Evolutionary conservation across 2,113 vertebrate species (phyloP).

Genomic region (Geococcyx californianus): DNA sequence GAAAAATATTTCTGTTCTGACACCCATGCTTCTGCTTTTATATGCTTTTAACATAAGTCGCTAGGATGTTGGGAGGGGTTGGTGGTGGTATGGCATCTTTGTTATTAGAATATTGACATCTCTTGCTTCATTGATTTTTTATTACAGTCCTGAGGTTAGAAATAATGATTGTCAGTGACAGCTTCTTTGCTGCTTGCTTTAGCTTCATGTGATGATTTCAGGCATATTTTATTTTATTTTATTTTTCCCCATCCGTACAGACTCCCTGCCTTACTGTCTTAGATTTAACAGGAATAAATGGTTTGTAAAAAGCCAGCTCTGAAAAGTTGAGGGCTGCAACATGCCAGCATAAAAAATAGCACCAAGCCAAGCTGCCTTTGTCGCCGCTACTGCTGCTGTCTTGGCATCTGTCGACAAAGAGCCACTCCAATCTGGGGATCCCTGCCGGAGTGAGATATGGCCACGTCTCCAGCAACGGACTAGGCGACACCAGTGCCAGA

Average conservation of each 20-base stretch:
- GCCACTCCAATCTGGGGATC: constrained; percentile 67
- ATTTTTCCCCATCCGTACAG: neutral
- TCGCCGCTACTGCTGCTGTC: constrained; percentile 58
- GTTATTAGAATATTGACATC: constrained; percentile 83
- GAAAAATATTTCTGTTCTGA: neutral
- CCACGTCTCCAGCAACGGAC: constrained; percentile 72
- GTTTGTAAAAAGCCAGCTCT: neutral
- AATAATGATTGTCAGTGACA: constrained; percentile 76
- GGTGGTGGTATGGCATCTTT: constrained; percentile 63
- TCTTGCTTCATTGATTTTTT: constrained; percentile 90
- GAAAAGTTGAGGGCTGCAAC: constrained; percentile 35
- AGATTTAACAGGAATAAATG: neutral
- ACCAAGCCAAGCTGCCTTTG: constrained; percentile 29
- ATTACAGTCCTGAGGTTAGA: constrained; percentile 84
- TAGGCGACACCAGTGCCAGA: constrained; percentile 82
- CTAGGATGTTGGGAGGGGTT: neutral
- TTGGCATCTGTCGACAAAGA: constrained; percentile 86
- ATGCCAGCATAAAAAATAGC: constrained; percentile 42
- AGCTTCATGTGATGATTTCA: constrained; percentile 72
- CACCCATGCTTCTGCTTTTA: neutral
- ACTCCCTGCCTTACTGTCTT: neutral
- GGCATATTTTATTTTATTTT: constrained; percentile 71
- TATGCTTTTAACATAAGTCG: neutral
- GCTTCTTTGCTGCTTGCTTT: constrained; percentile 77
- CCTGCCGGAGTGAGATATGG: constrained; percentile 83